These are phyloP conservation scores for Achroia grisella DNA, from an alignment of 1,140 invertebrate species.

Conservation along the genomic window DNA sequence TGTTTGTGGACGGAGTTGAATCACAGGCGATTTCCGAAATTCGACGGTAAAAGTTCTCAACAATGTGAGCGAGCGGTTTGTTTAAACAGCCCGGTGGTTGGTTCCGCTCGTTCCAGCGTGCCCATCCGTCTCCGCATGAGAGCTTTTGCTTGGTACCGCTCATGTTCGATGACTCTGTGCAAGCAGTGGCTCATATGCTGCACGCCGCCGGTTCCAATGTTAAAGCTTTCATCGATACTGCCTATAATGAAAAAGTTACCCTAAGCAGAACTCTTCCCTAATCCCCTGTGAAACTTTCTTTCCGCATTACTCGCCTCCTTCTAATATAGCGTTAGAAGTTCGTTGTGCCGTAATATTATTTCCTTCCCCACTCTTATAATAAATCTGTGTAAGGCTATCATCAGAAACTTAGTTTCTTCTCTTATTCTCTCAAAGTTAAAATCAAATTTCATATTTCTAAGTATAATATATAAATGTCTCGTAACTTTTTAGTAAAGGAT, in stretches of 20 bases:
- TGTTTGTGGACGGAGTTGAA: slow-evolving; percentile 34
- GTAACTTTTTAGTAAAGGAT: no score
- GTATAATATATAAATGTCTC: no score
- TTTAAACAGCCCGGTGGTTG: slow-evolving; percentile 22
- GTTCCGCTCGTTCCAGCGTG: slow-evolving; percentile 34
- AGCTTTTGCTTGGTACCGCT: slow-evolving; percentile 48
- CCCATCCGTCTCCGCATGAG: slow-evolving; percentile 38
- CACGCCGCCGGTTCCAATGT: slow-evolving; percentile 19
- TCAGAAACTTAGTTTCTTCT: no score
- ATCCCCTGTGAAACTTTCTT: slow-evolving; percentile 38
- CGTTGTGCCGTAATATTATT: slow-evolving; percentile 8
- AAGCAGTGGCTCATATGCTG: slow-evolving; percentile 1
- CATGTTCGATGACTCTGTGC: slow-evolving; percentile 12
- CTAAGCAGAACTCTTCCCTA: slow-evolving; percentile 41
- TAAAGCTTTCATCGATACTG: slow-evolving; percentile 43
- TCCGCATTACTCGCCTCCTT: slow-evolving; percentile 25
- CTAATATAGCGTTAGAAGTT: slow-evolving; percentile 16
- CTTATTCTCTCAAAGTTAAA: no score
- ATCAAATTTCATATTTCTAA: no score
- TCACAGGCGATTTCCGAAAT: slow-evolving; percentile 60
- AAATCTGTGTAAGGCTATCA: no score
- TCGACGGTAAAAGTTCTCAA: slow-evolving; percentile 52
- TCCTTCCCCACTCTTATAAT: no score
- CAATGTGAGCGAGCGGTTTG: slow-evolving; percentile 38
- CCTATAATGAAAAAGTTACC: slow-evolving; percentile 47